phyloP scores from a whole-genome alignment of 2,797 vertebrate genomes.

The Scomberomorus guttatus region DNA sequence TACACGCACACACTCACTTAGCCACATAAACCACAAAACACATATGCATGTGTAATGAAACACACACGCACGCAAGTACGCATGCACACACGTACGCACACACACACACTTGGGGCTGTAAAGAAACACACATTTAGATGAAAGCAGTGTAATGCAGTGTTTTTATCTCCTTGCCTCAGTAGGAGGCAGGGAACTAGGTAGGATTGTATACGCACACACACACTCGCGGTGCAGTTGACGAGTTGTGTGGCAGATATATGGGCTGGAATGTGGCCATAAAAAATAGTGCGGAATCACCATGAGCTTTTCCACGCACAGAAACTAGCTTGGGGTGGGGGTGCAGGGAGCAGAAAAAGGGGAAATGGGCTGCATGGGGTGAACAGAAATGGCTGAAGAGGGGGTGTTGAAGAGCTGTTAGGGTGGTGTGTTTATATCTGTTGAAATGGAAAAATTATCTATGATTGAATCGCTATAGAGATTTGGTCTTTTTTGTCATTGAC shows the following conservation, averaged over 20 bases:
- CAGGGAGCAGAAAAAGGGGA: slow-evolving; percentile 27
- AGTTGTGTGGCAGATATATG: slow-evolving; percentile 99
- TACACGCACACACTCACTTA: background rate
- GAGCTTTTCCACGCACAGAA: slow-evolving; percentile 88
- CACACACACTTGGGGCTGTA: slow-evolving; percentile 22
- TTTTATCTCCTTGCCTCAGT: slow-evolving; percentile 58
- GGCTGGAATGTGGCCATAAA: slow-evolving; percentile 94
- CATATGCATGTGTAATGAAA: background rate
- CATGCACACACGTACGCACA: slow-evolving; percentile 4
- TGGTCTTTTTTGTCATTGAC: background rate
- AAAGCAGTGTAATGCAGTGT: slow-evolving; percentile 57
- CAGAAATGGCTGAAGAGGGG: slow-evolving; percentile 27
- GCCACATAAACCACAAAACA: background rate
- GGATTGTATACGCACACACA: slow-evolving; percentile 30
- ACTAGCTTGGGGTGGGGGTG: slow-evolving; percentile 77
- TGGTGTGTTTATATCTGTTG: slow-evolving; percentile 26
- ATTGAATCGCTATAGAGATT: background rate
- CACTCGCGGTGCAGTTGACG: slow-evolving; percentile 77
- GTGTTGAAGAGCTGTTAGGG: slow-evolving; percentile 33
- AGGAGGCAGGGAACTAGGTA: slow-evolving; percentile 43
- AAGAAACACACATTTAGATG: slow-evolving; percentile 67
- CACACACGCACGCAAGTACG: background rate
- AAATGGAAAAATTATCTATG: background rate
- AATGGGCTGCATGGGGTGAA: slow-evolving; percentile 36
- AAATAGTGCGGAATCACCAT: slow-evolving; percentile 93